phyloP scores from a whole-genome alignment of 2,888 invertebrate genomes.

The Scotopteryx bipunctaria region DNA sequence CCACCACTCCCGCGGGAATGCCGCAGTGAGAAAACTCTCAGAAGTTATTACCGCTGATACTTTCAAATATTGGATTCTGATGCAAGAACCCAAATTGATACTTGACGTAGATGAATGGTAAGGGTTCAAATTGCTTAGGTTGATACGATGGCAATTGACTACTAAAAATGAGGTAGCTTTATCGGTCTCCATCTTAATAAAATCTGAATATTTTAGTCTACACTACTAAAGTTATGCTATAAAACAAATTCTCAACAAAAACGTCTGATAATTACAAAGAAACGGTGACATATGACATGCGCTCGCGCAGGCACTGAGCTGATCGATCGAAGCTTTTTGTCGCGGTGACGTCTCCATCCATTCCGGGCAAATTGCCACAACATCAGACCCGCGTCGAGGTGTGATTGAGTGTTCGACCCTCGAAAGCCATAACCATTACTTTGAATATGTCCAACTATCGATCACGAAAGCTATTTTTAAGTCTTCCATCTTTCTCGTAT shows the following conservation, averaged over 20 bases:
- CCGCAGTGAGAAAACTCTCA: slow-evolving; percentile 42
- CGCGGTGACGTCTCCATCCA: slow-evolving; percentile 78
- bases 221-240: not conserved
- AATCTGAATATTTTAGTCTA: too few relatives aligned
- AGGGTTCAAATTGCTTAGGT: not conserved
- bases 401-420: slow-evolving; percentile 68
- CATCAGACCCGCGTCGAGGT: slow-evolving; percentile 59
- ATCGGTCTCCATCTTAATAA: too few relatives aligned
- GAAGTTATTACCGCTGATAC: slow-evolving; percentile 56
- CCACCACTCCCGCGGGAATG: slow-evolving; percentile 35
- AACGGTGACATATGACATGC: slow-evolving; percentile 54
- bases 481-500: slow-evolving; percentile 49
- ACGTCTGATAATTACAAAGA: slow-evolving; percentile 1
- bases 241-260: not conserved
- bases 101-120: not conserved
- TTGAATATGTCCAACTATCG: slow-evolving; percentile 73
- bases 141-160: not conserved
- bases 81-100: slow-evolving; percentile 33
- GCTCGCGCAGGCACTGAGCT: slow-evolving; percentile 62
- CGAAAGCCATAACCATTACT: slow-evolving; percentile 62
- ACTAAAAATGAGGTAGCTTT: too few relatives aligned
- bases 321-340: slow-evolving; percentile 82
- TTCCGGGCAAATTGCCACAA: slow-evolving; percentile 76
- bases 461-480: slow-evolving; percentile 66
- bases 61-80: slow-evolving; percentile 49